Base-by-base conservation (phyloP, 1,140 invertebrate species). In the Philotrypesis tridentata region DNA sequence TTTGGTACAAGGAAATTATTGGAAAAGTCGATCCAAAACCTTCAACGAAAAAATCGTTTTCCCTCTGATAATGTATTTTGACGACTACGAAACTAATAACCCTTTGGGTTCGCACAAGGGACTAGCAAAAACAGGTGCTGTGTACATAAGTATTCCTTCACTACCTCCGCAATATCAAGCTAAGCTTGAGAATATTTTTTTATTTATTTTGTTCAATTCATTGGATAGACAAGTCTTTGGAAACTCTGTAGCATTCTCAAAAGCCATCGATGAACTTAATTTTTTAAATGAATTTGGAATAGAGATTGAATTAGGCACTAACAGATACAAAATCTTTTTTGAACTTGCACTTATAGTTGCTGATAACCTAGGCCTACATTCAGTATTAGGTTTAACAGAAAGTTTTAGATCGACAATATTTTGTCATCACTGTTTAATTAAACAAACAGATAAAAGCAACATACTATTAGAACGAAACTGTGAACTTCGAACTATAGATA, bases 11-110 rank as follows among this genome's bases (percentile, higher is more conserved):
- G 63, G 21, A 31, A 2, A 43, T n/a, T 68, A 61, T 68, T 78
- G 75, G 37, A 67, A 43, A 78, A 48, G 25, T 23, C 31, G 40
- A 14, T n/a, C n/a, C 11, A 3, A 63, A 37, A 23, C 29, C 37
- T 65, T 65, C n/a, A n/a, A 40, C 55, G n/a, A 76, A 37, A 76
- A 65, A 76, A 65, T 40, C n/a, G 61, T 76, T 12, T 37, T 76
- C 23, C 74, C 74, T 17, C n/a, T 76, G 1, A 23, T 73, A 8
- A 73, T 73, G 71, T 73, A 73, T 55, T 73, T 25, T 17, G 71
- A 48, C 29, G 71, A 76, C 40, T 76, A 76, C 37, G 74, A 76
- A 40, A 76, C 63, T 76, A 76, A 76, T 65, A 76, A 76, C 33
- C 74, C 74, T 2, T 21, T 76, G 14, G 74, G 60, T 11, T n/a